Conservation (phyloP, 2,888 invertebrate genomes). For the Luffia ferchaultella region DNA sequence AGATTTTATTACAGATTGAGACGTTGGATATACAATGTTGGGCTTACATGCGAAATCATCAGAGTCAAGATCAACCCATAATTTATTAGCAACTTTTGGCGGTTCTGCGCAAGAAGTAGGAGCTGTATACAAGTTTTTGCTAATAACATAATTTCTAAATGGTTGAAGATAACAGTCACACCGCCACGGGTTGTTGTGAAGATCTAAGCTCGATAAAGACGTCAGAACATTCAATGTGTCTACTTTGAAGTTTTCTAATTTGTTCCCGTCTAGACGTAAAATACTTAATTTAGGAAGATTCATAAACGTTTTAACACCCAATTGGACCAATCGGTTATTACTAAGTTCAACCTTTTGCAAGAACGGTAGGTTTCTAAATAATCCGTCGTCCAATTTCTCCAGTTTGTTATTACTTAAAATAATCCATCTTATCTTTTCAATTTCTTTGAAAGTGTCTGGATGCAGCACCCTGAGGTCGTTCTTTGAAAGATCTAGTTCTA, state of each 20-base stretch:
- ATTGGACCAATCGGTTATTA: constrained; percentile 74
- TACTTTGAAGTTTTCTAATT: constrained; percentile 71
- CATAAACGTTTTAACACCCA: constrained; percentile 76
- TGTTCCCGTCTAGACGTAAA: constrained; percentile 78
- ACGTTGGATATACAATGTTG: constrained; percentile 72
- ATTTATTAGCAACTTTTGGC: constrained; percentile 68
- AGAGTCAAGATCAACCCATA: constrained; percentile 76
- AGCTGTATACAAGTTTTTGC: constrained; percentile 76
- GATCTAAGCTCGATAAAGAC: constrained; percentile 75
- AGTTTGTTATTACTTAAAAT: constrained; percentile 79
- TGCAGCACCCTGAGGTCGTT: constrained; percentile 74
- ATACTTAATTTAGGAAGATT: constrained; percentile 73
- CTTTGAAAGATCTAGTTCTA: constrained; percentile 82
- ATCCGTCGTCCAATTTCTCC: constrained; percentile 73
- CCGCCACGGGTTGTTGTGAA: constrained; percentile 86
- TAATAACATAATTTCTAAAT: constrained; percentile 80
- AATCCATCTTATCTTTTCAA: constrained; percentile 75
- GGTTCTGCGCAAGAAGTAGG: constrained; percentile 81
- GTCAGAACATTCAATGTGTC: constrained; percentile 72
- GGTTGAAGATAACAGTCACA: constrained; percentile 86
- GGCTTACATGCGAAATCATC: constrained; percentile 87
- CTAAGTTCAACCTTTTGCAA: constrained; percentile 81
- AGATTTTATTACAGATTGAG: constrained; percentile 67
- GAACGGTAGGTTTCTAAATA: constrained; percentile 78
- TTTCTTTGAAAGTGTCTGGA: constrained; percentile 75